Base-by-base conservation (phyloP, 2,888 invertebrate species). In the Zygothrica quintamaculata region DNA sequence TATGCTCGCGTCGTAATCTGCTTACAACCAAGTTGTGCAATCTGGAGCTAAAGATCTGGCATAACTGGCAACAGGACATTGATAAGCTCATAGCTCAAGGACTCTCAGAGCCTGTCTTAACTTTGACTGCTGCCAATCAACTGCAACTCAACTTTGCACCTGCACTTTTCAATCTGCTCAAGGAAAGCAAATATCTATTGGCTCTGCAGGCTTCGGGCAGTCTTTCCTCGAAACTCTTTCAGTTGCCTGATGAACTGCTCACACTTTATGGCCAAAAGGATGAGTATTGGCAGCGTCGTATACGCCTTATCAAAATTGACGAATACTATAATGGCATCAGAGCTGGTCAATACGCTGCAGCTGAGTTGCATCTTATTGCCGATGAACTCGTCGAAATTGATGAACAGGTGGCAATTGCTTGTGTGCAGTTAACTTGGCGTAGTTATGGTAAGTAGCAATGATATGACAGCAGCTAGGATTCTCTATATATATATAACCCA, bases 251-350 rank as follows among this genome's bases (percentile, higher is more conserved):
- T 11, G 66, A 62, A 5, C 65, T 88, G 36, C 65, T 88, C 4
- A 61, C 73, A 6, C 76, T 91, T 0, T 90, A 89, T 52, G 76
- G 65, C 25, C 61, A 84, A 36, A 75, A 88, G 43, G 80, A 90
- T 52, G 85, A 77, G 18, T 84, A 89, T 56, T 90, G 89, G 89
- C 77, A 84, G 7, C 88, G 88, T 7, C 87, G 85, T 36, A 88
- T 88, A 65, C 92, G 92, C n/a, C 87, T 93, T 33, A 92, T 93
- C 76, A 92, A 94, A 42, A 93, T 94, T 36, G 93, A 94, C 4
- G 92, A 94, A 51, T 94, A 96, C 94, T 98, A 98, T 91, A 98
- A 98, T 89, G 94, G 94, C 73, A 94, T 98, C 55, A 93, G 94
- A 43, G 93, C 92, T 18, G 93, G 94, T 1, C 94, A 95, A 42